These are phyloP conservation scores for Chloroceryle amazona DNA, from an alignment of 2,797 vertebrate genomes.

Conservation along the genomic window DNA sequence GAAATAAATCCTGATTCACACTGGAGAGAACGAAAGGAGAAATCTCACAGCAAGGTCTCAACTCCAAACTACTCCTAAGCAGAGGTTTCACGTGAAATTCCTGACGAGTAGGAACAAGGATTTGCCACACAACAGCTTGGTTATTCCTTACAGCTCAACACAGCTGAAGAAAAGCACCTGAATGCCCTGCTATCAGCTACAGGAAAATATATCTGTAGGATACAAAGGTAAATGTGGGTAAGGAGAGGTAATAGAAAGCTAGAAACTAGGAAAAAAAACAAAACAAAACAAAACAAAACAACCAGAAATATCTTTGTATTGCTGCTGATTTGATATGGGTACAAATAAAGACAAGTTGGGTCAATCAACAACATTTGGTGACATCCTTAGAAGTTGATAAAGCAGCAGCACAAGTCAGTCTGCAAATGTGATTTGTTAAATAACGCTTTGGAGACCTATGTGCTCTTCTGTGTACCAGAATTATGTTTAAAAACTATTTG, in stretches of 20 bases:
- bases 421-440: not conserved
- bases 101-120: not conserved
- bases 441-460: not conserved
- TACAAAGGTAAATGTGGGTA: not conserved
- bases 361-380: not conserved
- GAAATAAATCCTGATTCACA: not conserved
- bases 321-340: not conserved
- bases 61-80: not conserved
- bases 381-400: not conserved
- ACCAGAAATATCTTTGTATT: not conserved
- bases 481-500: not conserved
- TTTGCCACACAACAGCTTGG: not conserved
- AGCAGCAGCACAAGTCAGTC: not conserved
- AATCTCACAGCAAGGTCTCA: not conserved
- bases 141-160: not conserved
- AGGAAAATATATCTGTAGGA: not conserved
- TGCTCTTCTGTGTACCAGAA: not conserved
- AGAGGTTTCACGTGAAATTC: not conserved
- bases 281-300: too few relatives aligned
- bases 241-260: not conserved
- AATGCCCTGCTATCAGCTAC: not conserved
- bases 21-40: not conserved
- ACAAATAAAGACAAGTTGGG: not conserved
- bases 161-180: not conserved
- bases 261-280: not conserved